Evolutionary conservation across 2,888 invertebrate genomes (phyloP).

Genomic region (Leptopilina myrica): DNA sequence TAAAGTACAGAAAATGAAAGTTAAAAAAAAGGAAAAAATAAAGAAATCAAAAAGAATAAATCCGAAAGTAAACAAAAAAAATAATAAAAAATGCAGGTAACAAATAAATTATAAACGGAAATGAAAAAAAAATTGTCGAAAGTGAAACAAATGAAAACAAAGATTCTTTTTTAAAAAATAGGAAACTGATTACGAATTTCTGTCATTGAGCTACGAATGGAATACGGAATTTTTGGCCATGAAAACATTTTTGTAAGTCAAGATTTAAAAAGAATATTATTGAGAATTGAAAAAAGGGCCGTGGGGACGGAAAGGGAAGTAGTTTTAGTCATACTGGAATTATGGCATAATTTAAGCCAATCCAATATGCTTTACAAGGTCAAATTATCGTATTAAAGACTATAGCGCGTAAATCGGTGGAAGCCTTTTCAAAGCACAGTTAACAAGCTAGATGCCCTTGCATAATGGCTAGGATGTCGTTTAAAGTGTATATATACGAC

Average conservation of each 20-base stretch:
- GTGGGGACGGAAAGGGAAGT: slow-evolving; percentile 9
- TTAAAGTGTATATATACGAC: slow-evolving; percentile 9
- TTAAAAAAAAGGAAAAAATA: no score
- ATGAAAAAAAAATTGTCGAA: no score
- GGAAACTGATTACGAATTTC: no score
- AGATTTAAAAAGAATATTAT: background rate
- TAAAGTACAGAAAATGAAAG: no score
- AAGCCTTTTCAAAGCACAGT: slow-evolving; percentile 67
- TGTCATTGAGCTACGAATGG: background rate
- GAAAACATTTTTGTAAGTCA: background rate
- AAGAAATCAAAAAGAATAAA: no score
- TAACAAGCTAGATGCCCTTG: slow-evolving; percentile 64
- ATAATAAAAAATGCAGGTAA: no score
- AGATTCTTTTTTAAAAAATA: no score
- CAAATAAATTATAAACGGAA: no score
- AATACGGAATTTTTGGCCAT: background rate
- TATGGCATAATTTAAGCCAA: slow-evolving; percentile 60
- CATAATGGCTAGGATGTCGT: slow-evolving; percentile 51
- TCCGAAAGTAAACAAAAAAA: no score
- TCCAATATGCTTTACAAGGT: slow-evolving; percentile 67
- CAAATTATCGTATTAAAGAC: slow-evolving; percentile 67
- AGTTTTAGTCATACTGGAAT: slow-evolving; percentile 46
- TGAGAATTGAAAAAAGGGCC: slow-evolving; percentile 40
- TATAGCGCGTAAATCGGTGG: slow-evolving; percentile 61
- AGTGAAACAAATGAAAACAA: no score